These are phyloP conservation scores for Pimephales promelas DNA, from an alignment of 2,113 vertebrate genomes.

Conservation along the genomic window DNA sequence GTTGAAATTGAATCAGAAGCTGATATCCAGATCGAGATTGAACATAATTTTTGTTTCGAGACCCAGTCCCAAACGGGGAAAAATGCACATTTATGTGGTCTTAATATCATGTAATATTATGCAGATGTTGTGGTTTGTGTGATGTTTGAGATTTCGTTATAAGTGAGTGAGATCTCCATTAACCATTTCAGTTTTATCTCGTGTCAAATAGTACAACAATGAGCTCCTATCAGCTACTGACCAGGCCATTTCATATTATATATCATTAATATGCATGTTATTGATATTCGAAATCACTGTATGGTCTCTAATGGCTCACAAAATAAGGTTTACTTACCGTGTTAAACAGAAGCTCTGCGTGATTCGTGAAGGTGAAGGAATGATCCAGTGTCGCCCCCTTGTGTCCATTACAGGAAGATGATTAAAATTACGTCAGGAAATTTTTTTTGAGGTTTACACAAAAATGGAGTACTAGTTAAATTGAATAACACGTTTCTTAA, in stretches of 20 bases:
- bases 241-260: neutral
- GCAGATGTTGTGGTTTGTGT: neutral
- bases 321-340: too few relatives aligned
- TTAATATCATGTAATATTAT: neutral
- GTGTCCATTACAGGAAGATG: conserved; percentile 8
- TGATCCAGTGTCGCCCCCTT: conserved; percentile 4
- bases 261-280: neutral
- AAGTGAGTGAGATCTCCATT: neutral
- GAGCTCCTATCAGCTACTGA: neutral
- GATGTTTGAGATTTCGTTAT: neutral
- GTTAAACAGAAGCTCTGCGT: neutral
- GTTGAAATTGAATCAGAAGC: neutral
- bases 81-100: neutral
- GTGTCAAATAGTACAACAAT: neutral
- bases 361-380: neutral
- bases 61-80: neutral
- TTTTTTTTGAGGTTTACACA: neutral
- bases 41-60: neutral
- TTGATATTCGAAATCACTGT: neutral
- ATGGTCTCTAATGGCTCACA: neutral
- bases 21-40: neutral
- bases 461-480: too few relatives aligned
- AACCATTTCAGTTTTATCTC: neutral
- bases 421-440: neutral
- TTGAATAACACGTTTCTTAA: too few relatives aligned